phyloP scores from a whole-genome alignment of 2,113 vertebrate genomes.

The Mus pahari region DNA sequence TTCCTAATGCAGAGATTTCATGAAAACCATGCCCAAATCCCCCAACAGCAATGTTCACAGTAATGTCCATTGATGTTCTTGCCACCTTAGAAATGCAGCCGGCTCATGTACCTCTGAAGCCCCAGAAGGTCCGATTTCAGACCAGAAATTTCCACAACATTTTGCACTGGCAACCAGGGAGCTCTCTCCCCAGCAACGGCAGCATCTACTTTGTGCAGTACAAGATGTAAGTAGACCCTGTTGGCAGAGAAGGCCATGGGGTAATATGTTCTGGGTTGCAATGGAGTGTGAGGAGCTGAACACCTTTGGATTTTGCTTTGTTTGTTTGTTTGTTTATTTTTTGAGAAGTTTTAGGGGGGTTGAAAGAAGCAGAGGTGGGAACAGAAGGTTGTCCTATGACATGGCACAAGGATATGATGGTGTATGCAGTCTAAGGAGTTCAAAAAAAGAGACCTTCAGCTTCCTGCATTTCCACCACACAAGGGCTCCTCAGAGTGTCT shows the following conservation, averaged over 20 bases:
- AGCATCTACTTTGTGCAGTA: slow-evolving; percentile 85
- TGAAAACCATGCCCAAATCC: not conserved
- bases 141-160: slow-evolving; percentile 85
- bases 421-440: not conserved
- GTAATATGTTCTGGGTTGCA: not conserved
- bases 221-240: slow-evolving; percentile 85
- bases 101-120: slow-evolving; percentile 74
- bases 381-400: not conserved
- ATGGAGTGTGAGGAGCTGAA: not conserved
- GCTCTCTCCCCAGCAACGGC: not conserved
- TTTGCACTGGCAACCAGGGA: slow-evolving; percentile 85
- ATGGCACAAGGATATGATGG: not conserved
- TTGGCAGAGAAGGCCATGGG: not conserved
- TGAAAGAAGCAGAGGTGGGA: not conserved
- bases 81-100: slow-evolving; percentile 71
- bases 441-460: not conserved
- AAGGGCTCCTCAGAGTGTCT: not conserved
- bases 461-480: fast-evolving
- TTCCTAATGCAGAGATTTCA: not conserved
- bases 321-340: not conserved
- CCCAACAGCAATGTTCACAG: not conserved
- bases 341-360: not conserved
- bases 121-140: slow-evolving; percentile 81
- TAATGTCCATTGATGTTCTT: not conserved
- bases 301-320: not conserved